Evolutionary conservation across 2,113 vertebrate genomes (phyloP).

Genomic region (Campylomormyrus numenius): DNA sequence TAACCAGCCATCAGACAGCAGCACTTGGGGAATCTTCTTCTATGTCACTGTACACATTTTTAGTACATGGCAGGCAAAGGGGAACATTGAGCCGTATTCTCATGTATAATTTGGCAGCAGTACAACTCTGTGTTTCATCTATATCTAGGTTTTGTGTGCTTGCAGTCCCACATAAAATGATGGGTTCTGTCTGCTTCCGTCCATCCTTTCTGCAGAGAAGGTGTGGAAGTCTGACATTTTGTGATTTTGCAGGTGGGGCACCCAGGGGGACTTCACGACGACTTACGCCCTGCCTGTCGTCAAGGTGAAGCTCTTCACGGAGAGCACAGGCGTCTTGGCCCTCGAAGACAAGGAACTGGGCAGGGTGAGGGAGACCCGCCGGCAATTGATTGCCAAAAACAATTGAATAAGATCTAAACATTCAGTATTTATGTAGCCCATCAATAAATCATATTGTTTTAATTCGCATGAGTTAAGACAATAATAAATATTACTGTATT

Average conservation of each 20-base stretch:
- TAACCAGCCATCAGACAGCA: neutral
- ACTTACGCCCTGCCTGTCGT: conserved; percentile 86
- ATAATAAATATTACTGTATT: neutral
- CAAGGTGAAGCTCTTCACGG: conserved; percentile 96
- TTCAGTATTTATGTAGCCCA: neutral
- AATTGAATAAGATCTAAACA: neutral
- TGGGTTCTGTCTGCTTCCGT: neutral
- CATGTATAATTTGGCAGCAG: neutral
- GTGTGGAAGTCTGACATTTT: neutral
- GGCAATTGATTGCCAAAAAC: neutral
- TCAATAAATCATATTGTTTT: neutral
- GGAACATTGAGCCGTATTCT: neutral
- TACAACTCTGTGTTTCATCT: neutral
- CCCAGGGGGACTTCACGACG: conserved; percentile 94
- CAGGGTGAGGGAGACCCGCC: conserved; percentile 4
- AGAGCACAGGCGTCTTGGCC: conserved; percentile 88
- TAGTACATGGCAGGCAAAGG: neutral
- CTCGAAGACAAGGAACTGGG: conserved; percentile 53
- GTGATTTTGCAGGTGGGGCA: conserved; percentile 82
- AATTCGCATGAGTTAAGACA: neutral
- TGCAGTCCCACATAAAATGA: neutral
- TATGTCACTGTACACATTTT: neutral
- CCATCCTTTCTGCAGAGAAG: neutral
- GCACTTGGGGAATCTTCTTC: neutral
- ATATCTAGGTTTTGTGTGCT: neutral